Conservation (phyloP, 1,140 invertebrate genomes). For the Drosophila leontia region DNA sequence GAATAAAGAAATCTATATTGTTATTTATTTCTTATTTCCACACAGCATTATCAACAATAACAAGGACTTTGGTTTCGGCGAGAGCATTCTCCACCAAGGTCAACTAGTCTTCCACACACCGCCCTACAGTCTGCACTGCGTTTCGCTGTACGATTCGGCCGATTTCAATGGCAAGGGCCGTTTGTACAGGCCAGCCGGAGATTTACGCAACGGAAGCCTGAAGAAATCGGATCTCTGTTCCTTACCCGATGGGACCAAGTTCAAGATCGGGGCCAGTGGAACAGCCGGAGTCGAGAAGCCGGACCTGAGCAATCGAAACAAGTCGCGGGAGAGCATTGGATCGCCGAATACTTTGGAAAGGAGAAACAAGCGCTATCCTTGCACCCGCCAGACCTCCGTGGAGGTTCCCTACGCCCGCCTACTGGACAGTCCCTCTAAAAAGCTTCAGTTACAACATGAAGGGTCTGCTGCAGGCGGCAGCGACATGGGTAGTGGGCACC, state of each 20-base stretch:
- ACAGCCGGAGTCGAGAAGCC: constrained; percentile 61
- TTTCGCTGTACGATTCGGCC: constrained; percentile 90
- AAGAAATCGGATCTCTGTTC: constrained; percentile 74
- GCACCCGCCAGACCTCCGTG: constrained; percentile 82
- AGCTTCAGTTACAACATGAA: constrained; percentile 72
- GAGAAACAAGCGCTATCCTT: constrained; percentile 76
- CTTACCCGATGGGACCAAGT: constrained; percentile 67
- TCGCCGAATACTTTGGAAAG: constrained; percentile 81
- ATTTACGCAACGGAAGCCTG: constrained; percentile 74
- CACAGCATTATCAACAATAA: constrained; percentile 83
- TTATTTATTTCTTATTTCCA: no score
- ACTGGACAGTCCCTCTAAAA: constrained; percentile 87
- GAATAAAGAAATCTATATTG: no score
- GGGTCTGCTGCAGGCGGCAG: constrained; percentile 79
- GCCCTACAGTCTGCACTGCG: constrained; percentile 92
- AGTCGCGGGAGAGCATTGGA: constrained; percentile 77
- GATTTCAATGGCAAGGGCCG: constrained; percentile 82
- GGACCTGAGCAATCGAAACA: constrained; percentile 66
- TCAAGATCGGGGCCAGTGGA: constrained; percentile 70
- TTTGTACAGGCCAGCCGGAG: constrained; percentile 67
- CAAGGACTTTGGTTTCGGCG: constrained; percentile 93
- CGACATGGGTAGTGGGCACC: constrained; percentile 55
- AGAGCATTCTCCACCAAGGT: constrained; percentile 95
- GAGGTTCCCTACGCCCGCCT: constrained; percentile 93
- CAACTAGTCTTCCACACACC: constrained; percentile 96